These are phyloP conservation scores for Trachelus stipa DNA, from an alignment of 2,888 invertebrate genomes.

Conservation along the genomic window DNA sequence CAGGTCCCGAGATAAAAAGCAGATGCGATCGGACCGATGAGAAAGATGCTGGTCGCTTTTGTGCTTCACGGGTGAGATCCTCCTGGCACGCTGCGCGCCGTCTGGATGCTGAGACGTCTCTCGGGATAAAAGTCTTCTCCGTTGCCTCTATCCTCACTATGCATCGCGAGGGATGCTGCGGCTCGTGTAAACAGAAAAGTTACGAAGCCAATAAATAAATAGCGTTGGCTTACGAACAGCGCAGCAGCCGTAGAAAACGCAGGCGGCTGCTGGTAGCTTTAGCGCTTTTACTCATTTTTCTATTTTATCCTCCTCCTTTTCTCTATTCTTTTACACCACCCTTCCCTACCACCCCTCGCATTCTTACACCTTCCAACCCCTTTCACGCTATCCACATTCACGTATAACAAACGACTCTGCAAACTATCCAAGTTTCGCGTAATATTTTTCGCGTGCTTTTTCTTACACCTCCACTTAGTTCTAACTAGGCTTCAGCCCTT, in stretches of 20 bases:
- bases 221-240: slow-evolving; percentile 11
- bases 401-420: slow-evolving; percentile 36
- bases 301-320: neutral
- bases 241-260: neutral
- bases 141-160: slow-evolving; percentile 2
- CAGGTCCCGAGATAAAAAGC: neutral
- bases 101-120: neutral
- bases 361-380: neutral
- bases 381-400: neutral
- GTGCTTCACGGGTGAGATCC: neutral
- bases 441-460: slow-evolving; percentile 33
- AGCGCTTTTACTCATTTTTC: neutral
- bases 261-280: neutral
- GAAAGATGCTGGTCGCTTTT: neutral
- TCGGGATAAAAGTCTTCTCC: neutral
- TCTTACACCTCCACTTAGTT: neutral
- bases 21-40: neutral
- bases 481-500: neutral
- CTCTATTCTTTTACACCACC: neutral
- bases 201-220: slow-evolving; percentile 47
- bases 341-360: neutral
- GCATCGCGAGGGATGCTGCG: neutral
- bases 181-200: slow-evolving; percentile 33
- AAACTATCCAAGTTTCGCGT: slow-evolving; percentile 42
- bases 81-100: neutral